Percentiles rank a stretch among this genome's conserved stretches.
These are phyloP conservation scores for Oscheius sp. DNA, from an alignment of 2,888 invertebrate genomes.

Conservation along the genomic window DNA sequence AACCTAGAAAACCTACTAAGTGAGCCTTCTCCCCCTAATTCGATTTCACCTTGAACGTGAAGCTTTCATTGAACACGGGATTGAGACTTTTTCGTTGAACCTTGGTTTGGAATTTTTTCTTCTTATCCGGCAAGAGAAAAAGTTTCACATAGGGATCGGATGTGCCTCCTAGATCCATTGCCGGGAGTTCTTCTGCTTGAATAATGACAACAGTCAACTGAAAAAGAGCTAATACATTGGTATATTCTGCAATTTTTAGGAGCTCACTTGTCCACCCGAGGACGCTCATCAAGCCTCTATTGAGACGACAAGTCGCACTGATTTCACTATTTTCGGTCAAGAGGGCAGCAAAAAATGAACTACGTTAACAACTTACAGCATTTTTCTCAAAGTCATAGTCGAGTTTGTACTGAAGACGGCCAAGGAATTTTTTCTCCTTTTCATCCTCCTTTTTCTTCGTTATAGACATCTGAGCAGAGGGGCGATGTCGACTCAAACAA, in stretches of 20 bases:
- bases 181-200: conserved; percentile 96
- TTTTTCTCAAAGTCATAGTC: conserved; percentile 99
- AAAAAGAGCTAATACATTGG: conserved; percentile 41
- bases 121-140: conserved; percentile 97
- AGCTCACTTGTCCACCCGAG: background rate
- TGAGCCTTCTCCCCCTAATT: background rate
- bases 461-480: conserved; percentile 44
- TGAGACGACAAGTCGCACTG: conserved; percentile 7
- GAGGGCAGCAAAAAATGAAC: background rate
- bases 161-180: conserved; percentile 97
- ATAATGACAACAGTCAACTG: conserved; percentile 92
- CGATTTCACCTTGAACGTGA: conserved; percentile 90
- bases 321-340: conserved; percentile 9
- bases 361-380: conserved; percentile 78
- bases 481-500: background rate
- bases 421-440: conserved; percentile 79
- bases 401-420: conserved; percentile 89
- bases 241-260: background rate
- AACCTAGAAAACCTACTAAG: conserved; percentile 78
- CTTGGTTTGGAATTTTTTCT: conserved; percentile 99
- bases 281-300: conserved; percentile 11
- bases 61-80: conserved; percentile 98
- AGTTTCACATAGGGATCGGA: conserved; percentile 96
- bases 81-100: conserved; percentile 88
- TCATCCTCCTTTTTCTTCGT: conserved; percentile 69